These are phyloP conservation scores for Philypnodon macrostomus DNA, from an alignment of 2,797 vertebrate species.

Conservation along the genomic window DNA sequence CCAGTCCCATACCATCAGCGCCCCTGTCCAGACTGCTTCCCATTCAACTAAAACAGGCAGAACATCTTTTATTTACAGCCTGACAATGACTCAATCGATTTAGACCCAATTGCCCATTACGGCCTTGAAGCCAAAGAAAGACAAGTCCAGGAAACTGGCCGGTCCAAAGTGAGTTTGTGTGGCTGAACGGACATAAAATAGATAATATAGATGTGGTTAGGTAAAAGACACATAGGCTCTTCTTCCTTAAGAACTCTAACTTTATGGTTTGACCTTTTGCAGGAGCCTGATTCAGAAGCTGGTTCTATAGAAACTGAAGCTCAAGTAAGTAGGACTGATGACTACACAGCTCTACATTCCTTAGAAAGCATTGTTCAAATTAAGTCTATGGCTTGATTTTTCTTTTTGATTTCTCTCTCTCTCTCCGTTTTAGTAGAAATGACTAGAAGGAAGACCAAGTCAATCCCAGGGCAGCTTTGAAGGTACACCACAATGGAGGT, in stretches of 20 bases:
- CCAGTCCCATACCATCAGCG: not conserved
- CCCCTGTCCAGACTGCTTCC: constrained; percentile 20
- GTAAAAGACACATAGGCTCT: not conserved
- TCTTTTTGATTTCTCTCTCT: not conserved
- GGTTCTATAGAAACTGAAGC: not conserved
- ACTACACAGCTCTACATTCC: not conserved
- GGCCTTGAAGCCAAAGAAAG: constrained; percentile 50
- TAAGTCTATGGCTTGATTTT: not conserved
- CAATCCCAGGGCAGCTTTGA: constrained; percentile 11
- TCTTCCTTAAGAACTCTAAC: not conserved
- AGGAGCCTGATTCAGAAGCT: not conserved
- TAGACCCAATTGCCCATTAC: constrained; percentile 50
- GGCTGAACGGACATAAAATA: constrained; percentile 16
- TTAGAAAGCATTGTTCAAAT: not conserved
- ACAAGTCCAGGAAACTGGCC: constrained; percentile 31
- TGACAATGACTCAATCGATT: constrained; percentile 48
- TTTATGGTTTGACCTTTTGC: not conserved
- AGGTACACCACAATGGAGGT: constrained; percentile 15
- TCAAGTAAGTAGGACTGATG: not conserved
- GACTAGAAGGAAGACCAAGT: constrained; percentile 28
- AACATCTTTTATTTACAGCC: constrained; percentile 57
- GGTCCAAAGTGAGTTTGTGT: constrained; percentile 47
- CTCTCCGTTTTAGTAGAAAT: constrained; percentile 43
- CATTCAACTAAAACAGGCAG: constrained; percentile 41
- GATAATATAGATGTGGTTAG: not conserved